Conservation (phyloP, 2,797 vertebrate genomes). For the Diglossa cyanea region DNA sequence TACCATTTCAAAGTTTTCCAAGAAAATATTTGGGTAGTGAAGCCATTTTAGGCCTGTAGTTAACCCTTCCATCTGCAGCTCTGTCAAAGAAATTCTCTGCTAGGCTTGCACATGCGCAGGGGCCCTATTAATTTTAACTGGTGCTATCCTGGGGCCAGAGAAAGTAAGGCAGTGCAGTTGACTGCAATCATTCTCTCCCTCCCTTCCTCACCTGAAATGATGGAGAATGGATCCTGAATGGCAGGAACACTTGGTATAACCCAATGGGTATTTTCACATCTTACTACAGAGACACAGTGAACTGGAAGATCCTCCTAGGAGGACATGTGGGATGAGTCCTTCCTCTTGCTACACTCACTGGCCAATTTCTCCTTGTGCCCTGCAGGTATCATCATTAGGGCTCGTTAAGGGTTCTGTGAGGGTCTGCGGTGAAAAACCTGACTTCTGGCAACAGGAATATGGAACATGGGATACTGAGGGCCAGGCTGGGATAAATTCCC, state of each 20-base stretch:
- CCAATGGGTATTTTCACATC: background rate
- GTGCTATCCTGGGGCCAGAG: background rate
- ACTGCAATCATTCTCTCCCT: background rate
- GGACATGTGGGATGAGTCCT: background rate
- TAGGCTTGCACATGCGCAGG: background rate
- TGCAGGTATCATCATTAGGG: rapidly evolving
- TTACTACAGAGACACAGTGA: background rate
- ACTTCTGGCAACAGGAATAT: background rate
- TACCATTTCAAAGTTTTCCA: slow-evolving; percentile 35
- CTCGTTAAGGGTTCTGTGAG: background rate
- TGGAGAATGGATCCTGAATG: background rate
- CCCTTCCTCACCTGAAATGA: background rate
- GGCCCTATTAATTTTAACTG: background rate
- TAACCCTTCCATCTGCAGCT: slow-evolving; percentile 27
- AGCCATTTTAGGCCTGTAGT: background rate
- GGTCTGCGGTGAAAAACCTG: background rate
- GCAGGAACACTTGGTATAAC: background rate
- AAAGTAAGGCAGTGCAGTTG: background rate
- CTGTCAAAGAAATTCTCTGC: background rate
- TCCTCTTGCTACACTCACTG: background rate
- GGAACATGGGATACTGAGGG: background rate
- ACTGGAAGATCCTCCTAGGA: background rate
- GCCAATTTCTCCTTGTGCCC: background rate
- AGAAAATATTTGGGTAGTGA: background rate
- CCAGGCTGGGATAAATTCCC: background rate